Evolutionary conservation across 2,797 vertebrate genomes (phyloP), one percentile per base, ranked within the genome.

Genomic region (Rhinichthys osculus): DNA sequence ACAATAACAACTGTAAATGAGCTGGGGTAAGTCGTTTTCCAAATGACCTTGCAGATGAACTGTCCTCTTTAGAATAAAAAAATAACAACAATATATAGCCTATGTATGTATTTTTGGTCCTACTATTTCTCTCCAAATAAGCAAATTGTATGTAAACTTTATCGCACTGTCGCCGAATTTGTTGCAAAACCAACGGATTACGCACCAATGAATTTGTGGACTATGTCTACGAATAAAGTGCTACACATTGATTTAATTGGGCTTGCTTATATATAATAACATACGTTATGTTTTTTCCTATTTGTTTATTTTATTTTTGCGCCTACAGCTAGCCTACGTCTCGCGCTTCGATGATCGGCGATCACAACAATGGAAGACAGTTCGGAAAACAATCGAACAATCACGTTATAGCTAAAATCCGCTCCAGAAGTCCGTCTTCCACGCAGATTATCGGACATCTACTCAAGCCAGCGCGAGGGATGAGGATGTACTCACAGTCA

Each of bases 171-270:
- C 42, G 30, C 6, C 33, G 30, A 80, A 88, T 86, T 81, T 86
- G 38, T 42, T 70, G 71, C 54, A n/a, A 33, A 54, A 89, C 90
- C 80, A 90, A 90, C 85, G 9, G 23, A 40, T 78, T 57, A 42
- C 54, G 54, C 76, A 21, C 54, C 35, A 62, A 42, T 5, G 88
- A 76, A 89, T 59, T 19, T 33, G 27, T 88, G 89, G 8, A 91
- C 89, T 93, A 91, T 90, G 86, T 90, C n/a, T 69, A 85, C 77
- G 13, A 81, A 85, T 93, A 93, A 95, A 94, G 94, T 94, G 93
- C 93, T 93, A 87, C 84, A 19, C 11, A 7, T 87, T 59, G 47
- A 72, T 84, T 77, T 87, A 87, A 89, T 86, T 73, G 85, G 87
- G 76, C 84, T 79, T 88, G 74, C 67, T 59, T 89, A 30, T 74